Evolutionary conservation across 2,113 vertebrate species (phyloP).

Genomic region (Pleuronectes platessa): DNA sequence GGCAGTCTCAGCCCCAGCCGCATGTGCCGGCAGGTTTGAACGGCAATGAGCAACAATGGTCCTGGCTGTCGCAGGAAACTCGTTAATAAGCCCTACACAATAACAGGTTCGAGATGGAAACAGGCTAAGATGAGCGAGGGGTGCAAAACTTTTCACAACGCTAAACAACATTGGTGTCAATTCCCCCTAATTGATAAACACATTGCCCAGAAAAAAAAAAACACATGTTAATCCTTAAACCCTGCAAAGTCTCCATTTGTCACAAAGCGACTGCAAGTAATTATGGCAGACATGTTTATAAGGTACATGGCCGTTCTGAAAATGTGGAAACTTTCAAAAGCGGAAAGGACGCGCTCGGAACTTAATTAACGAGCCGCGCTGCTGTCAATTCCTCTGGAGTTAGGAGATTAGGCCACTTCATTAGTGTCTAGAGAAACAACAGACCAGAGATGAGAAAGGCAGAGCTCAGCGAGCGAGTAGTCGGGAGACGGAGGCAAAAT

Average conservation of each 20-base stretch:
- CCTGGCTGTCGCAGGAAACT: too few relatives aligned
- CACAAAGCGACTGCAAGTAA: neutral
- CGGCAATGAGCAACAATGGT: too few relatives aligned
- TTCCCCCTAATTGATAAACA: neutral
- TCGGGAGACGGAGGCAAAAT: constrained; percentile 23
- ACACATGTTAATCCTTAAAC: neutral
- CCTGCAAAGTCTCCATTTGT: neutral
- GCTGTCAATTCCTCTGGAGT: constrained; percentile 64
- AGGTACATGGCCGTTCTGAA: neutral
- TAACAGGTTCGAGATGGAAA: too few relatives aligned
- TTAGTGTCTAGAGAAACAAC: constrained; percentile 70
- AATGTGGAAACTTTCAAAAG: constrained; percentile 50
- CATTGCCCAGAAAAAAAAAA: neutral
- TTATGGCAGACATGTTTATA: constrained; percentile 7
- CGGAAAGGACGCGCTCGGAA: constrained; percentile 15
- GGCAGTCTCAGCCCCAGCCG: too few relatives aligned
- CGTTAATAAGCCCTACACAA: too few relatives aligned
- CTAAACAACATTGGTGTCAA: neutral
- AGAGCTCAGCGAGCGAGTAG: constrained; percentile 37
- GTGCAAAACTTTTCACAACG: constrained; percentile 1
- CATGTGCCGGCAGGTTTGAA: too few relatives aligned
- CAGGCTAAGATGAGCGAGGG: too few relatives aligned
- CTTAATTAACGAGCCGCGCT: constrained; percentile 62
- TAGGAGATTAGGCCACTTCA: constrained; percentile 76
- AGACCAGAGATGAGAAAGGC: constrained; percentile 56